Evolutionary conservation across 1,140 invertebrate genomes (phyloP).

Genomic region (Armadillidium nasatum): DNA sequence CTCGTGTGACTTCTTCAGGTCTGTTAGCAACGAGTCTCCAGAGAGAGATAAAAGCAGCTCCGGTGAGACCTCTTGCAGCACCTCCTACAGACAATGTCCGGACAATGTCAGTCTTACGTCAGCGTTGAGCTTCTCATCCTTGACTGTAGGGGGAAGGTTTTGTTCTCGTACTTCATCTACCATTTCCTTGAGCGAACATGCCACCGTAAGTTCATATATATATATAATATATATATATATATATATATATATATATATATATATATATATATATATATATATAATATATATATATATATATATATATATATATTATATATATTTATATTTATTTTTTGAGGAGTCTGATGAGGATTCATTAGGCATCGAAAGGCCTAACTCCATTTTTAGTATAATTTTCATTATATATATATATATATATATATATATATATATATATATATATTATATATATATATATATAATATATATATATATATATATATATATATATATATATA

Average conservation of each 20-base stretch:
- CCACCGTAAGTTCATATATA: slow-evolving; percentile 3
- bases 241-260: not conserved
- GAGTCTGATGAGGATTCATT: no score
- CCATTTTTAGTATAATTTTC: no score
- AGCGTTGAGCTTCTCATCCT: slow-evolving; percentile 21
- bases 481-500: no score
- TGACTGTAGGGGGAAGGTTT: not conserved
- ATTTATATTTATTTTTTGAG: no score
- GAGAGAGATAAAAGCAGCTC: not conserved
- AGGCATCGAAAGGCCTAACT: no score
- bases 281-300: no score
- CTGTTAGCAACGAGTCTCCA: not conserved
- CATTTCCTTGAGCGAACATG: not conserved
- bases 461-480: no score
- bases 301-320: no score
- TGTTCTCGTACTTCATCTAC: not conserved
- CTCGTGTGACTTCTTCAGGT: slow-evolving; percentile 17
- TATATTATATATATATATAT: no score
- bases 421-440: no score
- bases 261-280: not conserved
- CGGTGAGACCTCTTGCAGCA: not conserved
- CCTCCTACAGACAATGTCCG: not conserved
- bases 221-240: not conserved
- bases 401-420: no score
- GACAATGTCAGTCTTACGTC: slow-evolving; percentile 27